Evolutionary conservation across 2,888 invertebrate species (phyloP).

Genomic region (Cylindroiulus punctatus): DNA sequence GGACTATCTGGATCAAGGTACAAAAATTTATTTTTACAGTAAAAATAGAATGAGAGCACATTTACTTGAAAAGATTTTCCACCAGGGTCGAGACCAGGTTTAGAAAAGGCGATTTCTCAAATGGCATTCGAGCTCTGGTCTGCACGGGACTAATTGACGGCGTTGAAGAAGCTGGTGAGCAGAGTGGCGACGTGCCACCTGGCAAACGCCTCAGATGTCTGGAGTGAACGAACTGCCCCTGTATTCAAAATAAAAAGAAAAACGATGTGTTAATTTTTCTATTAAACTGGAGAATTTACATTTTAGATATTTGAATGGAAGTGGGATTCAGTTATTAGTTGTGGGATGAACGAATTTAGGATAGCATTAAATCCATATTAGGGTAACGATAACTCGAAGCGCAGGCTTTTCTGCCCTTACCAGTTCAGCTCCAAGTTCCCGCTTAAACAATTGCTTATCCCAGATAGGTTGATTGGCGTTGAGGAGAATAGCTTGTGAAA

Average conservation of each 20-base stretch:
- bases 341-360: not conserved
- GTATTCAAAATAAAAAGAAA: not conserved
- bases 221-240: constrained; percentile 54
- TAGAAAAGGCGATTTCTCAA: constrained; percentile 54
- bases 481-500: constrained; percentile 66
- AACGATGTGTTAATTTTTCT: not conserved
- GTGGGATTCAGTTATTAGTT: not conserved
- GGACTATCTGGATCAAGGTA: too few species aligned
- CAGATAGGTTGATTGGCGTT: constrained; percentile 63
- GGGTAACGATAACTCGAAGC: not conserved
- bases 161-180: not conserved
- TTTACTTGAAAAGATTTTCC: constrained; percentile 53
- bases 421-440: constrained; percentile 66
- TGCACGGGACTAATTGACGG: not conserved
- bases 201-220: constrained; percentile 44
- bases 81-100: constrained; percentile 49
- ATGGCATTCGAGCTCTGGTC: constrained; percentile 2
- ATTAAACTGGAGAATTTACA: constrained; percentile 15
- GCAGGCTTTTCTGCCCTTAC: constrained; percentile 60
- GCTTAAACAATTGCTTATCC: constrained; percentile 66
- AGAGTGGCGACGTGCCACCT: not conserved
- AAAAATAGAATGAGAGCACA: not conserved
- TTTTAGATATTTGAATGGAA: not conserved
- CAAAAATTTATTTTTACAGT: too few species aligned
- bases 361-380: not conserved